Percentiles rank a stretch among this genome's conserved stretches.
Evolutionary conservation across 2,113 vertebrate genomes (phyloP).

Genomic region (Petroica traversi): DNA sequence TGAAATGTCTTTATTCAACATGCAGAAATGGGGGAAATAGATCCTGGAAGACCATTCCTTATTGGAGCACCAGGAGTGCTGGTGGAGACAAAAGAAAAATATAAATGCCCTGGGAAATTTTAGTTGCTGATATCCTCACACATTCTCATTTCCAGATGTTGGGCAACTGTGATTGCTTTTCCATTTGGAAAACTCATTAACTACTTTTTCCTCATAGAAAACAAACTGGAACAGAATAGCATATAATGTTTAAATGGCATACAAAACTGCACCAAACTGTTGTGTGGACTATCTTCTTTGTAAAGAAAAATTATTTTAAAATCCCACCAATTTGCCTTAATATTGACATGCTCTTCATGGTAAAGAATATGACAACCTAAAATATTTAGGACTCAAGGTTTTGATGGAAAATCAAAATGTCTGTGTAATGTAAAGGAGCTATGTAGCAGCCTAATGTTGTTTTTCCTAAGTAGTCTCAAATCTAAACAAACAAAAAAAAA

Average conservation of each 20-base stretch:
- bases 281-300: background rate
- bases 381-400: background rate
- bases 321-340: background rate
- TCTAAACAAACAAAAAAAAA: background rate
- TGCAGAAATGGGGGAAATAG: conserved; percentile 35
- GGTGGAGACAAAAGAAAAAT: no score
- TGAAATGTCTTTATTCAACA: conserved; percentile 37
- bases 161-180: conserved; percentile 50
- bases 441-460: background rate
- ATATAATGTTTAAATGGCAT: background rate
- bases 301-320: background rate
- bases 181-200: conserved; percentile 1
- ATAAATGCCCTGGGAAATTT: background rate
- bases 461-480: background rate
- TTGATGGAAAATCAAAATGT: background rate
- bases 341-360: background rate
- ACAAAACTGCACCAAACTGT: background rate
- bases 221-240: background rate
- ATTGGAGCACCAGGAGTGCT: conserved; percentile 32
- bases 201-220: background rate
- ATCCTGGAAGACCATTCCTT: conserved; percentile 67
- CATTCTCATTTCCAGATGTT: conserved; percentile 57
- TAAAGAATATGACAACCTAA: background rate
- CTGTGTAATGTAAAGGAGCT: background rate
- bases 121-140: conserved; percentile 15